Percentiles rank a stretch among this genome's conserved stretches.
Conservation (phyloP, 2,797 vertebrate genomes). For the Sebastiscus albofasciatus region DNA sequence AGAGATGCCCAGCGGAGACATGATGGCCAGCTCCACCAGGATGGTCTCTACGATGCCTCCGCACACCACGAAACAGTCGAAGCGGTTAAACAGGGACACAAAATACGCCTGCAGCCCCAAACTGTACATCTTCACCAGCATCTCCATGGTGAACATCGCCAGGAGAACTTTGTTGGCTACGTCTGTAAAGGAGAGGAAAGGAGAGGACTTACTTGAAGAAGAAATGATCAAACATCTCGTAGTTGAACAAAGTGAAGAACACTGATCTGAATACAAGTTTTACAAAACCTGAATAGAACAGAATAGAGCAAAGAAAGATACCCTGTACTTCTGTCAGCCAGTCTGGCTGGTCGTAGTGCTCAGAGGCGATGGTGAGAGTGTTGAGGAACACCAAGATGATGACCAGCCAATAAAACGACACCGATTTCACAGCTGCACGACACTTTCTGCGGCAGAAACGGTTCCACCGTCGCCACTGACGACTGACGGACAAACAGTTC, state of each 20-base stretch:
- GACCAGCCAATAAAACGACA: slow-evolving; percentile 97
- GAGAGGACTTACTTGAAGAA: neutral
- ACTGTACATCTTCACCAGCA: slow-evolving; percentile 99
- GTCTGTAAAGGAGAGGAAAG: slow-evolving; percentile 79
- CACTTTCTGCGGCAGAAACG: slow-evolving; percentile 94
- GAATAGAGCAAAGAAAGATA: slow-evolving; percentile 58
- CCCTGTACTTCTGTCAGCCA: slow-evolving; percentile 97
- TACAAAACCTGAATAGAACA: neutral
- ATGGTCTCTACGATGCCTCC: slow-evolving; percentile 97
- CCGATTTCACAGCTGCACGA: slow-evolving; percentile 94
- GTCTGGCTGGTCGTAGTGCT: slow-evolving; percentile 95
- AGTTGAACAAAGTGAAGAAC: neutral
- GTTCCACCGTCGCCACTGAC: slow-evolving; percentile 97
- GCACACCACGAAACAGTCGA: slow-evolving; percentile 98
- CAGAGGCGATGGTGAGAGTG: slow-evolving; percentile 97
- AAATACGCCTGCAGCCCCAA: slow-evolving; percentile 97
- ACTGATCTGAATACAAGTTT: neutral
- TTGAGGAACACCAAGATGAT: slow-evolving; percentile 99
- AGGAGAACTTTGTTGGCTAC: slow-evolving; percentile 96
- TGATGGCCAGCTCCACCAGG: slow-evolving; percentile 95
- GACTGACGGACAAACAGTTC: slow-evolving; percentile 78
- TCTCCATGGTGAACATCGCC: slow-evolving; percentile 96
- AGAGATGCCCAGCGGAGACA: slow-evolving; percentile 97
- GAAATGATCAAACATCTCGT: neutral
- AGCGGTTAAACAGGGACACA: slow-evolving; percentile 97